phyloP scores from a whole-genome alignment of 2,797 vertebrate species.

The Trematomus bernacchii region DNA sequence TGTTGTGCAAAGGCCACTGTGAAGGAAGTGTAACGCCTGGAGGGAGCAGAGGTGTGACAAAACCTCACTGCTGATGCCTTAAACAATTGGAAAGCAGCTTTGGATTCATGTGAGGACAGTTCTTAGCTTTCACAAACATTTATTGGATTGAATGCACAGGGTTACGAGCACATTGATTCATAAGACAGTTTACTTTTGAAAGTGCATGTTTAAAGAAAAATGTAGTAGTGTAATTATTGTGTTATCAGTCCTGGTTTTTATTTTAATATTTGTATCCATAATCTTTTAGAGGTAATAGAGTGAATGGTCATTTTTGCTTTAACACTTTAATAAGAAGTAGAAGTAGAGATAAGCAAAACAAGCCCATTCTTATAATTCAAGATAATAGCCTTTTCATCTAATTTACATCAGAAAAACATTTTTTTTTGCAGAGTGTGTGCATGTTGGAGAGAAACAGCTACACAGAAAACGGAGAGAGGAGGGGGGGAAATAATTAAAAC shows the following conservation, averaged over 20 bases:
- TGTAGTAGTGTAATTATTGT: not conserved
- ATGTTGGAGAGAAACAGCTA: slow-evolving; percentile 9
- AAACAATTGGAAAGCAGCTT: slow-evolving; percentile 39
- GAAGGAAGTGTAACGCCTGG: slow-evolving; percentile 49
- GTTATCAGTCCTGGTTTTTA: not conserved
- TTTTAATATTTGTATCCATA: not conserved
- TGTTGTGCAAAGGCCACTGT: slow-evolving; percentile 76
- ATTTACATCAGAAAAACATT: slow-evolving; percentile 59
- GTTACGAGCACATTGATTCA: not conserved
- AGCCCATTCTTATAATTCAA: slow-evolving; percentile 63
- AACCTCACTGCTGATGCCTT: slow-evolving; percentile 39
- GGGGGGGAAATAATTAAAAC: slow-evolving; percentile 65
- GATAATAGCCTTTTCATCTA: slow-evolving; percentile 66
- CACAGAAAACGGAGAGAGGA: slow-evolving; percentile 28
- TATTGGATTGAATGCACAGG: not conserved
- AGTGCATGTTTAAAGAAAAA: not conserved
- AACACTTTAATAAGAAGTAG: too few species aligned
- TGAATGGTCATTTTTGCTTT: slow-evolving; percentile 45
- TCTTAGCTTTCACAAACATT: not conserved
- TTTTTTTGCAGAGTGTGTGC: slow-evolving; percentile 5
- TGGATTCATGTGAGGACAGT: slow-evolving; percentile 27
- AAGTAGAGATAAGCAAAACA: slow-evolving; percentile 62
- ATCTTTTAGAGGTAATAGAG: slow-evolving; percentile 9
- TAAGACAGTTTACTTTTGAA: not conserved
- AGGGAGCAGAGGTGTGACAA: slow-evolving; percentile 41